A percentile compares a stretch with the other conserved stretches of the same genome.
phyloP scores from a whole-genome alignment of 37 sponge, comb jelly and placozoan species.

The Mnemiopsis leidyi region DNA sequence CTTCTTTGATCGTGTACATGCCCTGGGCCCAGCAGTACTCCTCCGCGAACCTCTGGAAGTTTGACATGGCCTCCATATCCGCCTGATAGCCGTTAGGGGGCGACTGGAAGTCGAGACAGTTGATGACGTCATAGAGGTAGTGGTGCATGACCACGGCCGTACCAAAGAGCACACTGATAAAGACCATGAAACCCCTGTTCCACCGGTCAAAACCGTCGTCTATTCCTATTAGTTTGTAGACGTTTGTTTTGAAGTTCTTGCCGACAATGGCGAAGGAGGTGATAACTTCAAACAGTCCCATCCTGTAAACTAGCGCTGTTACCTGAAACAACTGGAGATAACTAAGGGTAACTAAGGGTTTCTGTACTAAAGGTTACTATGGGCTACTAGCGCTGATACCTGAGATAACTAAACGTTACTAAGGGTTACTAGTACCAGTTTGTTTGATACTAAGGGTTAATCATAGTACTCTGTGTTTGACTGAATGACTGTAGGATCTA shows the following conservation, averaged over 20 bases:
- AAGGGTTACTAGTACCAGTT: no score
- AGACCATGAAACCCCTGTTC: slow-evolving; percentile 56
- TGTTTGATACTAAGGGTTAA: no score
- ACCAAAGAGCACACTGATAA: slow-evolving; percentile 10
- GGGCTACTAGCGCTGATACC: no score
- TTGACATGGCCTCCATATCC: neutral
- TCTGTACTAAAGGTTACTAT: no score
- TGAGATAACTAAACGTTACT: no score
- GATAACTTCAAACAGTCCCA: slow-evolving; percentile 25
- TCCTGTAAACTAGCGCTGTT: neutral
- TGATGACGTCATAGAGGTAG: slow-evolving; percentile 33
- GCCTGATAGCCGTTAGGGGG: neutral
- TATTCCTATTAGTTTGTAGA: neutral
- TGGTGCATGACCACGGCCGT: neutral
- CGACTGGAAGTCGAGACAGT: slow-evolving; percentile 34
- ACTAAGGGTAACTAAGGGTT: no score
- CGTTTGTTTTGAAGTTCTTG: slow-evolving; percentile 53
- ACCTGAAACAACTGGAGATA: no score
- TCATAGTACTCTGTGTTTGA: no score
- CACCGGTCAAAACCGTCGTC: slow-evolving; percentile 47
- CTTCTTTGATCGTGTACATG: slow-evolving; percentile 15
- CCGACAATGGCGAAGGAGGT: slow-evolving; percentile 31
- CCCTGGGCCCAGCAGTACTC: slow-evolving; percentile 40
- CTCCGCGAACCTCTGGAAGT: slow-evolving; percentile 45
- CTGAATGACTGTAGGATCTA: no score